phyloP scores from a whole-genome alignment of 2,113 vertebrate genomes.

The Ammodramus savannarum region DNA sequence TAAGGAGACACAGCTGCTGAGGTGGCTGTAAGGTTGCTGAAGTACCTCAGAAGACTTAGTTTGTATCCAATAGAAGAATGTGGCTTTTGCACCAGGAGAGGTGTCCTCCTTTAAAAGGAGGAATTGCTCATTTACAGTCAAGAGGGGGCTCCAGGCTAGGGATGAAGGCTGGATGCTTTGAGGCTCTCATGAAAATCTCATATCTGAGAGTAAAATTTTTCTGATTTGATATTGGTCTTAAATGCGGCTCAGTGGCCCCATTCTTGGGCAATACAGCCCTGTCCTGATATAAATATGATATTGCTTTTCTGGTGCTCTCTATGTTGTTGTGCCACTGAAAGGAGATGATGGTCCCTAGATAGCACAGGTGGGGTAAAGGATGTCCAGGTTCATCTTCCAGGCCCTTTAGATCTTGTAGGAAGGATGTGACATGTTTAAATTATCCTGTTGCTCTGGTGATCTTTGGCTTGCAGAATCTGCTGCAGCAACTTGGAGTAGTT shows the following conservation, averaged over 20 bases:
- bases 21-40: background rate
- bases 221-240: background rate
- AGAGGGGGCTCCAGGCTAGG: background rate
- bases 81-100: background rate
- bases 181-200: rapidly evolving
- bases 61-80: background rate
- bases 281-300: background rate
- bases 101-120: background rate
- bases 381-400: background rate
- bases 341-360: background rate
- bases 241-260: background rate
- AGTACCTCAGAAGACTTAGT: background rate
- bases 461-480: background rate
- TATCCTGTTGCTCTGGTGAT: background rate
- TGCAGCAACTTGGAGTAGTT: background rate
- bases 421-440: background rate
- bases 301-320: background rate
- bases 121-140: background rate
- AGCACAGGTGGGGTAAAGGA: background rate
- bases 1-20: background rate
- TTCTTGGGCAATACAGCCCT: background rate
- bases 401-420: background rate
- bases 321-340: background rate
- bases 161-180: background rate
- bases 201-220: background rate